phyloP scores from a whole-genome alignment of 2,888 invertebrate species.

The Trachelus troglodyta region DNA sequence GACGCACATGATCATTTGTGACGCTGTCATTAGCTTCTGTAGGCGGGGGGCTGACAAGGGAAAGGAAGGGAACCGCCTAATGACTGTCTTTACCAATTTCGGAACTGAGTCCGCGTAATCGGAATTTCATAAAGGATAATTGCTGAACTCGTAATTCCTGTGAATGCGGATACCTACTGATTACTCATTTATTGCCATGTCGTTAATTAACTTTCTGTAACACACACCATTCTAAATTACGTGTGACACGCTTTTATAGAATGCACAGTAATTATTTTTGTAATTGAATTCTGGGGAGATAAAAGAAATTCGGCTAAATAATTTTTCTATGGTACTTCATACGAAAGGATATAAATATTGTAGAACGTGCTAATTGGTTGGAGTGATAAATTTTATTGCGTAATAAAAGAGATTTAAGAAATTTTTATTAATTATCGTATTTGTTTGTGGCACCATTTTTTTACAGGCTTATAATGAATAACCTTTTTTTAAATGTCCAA shows the following conservation, averaged over 20 bases:
- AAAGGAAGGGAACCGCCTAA: neutral
- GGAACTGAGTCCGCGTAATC: neutral
- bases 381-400: neutral
- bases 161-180: neutral
- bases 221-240: neutral
- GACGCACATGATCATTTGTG: constrained; percentile 35
- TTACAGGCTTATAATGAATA: neutral
- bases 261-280: neutral
- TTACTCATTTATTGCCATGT: neutral
- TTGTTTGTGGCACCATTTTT: neutral
- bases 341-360: neutral
- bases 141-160: neutral
- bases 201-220: neutral
- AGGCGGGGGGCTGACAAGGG: neutral
- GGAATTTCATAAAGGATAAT: neutral
- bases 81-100: neutral
- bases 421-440: neutral
- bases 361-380: neutral
- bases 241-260: neutral
- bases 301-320: neutral
- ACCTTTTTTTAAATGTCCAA: neutral
- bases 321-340: neutral
- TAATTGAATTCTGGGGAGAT: neutral
- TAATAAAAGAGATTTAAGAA: neutral
- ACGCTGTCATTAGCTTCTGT: constrained; percentile 39